Conservation (phyloP, 2,797 vertebrate species). For the Urosaurus nigricauda region DNA sequence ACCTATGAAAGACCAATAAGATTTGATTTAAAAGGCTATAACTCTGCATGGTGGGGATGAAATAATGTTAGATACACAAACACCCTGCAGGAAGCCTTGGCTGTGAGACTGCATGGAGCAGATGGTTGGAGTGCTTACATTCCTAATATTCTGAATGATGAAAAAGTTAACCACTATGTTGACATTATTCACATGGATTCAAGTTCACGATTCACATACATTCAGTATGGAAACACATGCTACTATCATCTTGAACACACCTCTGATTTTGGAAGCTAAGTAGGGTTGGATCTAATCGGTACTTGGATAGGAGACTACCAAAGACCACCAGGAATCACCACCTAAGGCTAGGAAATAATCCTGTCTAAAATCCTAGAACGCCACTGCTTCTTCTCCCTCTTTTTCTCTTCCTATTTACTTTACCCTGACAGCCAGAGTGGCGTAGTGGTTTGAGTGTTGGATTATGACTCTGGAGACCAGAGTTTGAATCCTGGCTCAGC, state of each 20-base stretch:
- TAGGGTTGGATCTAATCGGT: too few relatives aligned
- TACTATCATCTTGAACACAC: not conserved
- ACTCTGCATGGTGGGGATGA: not conserved
- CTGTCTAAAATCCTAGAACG: too few relatives aligned
- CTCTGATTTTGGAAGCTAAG: too few relatives aligned
- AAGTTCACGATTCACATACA: not conserved
- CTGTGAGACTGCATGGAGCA: constrained; percentile 50
- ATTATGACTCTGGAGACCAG: too few relatives aligned
- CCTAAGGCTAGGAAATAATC: too few relatives aligned
- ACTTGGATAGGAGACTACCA: too few relatives aligned
- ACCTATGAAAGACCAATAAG: not conserved
- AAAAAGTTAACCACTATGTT: constrained; percentile 36
- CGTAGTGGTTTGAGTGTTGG: too few relatives aligned
- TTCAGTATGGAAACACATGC: not conserved
- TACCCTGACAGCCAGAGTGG: too few relatives aligned
- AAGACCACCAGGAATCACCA: too few relatives aligned
- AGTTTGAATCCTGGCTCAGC: too few relatives aligned
- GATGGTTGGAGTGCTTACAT: constrained; percentile 18
- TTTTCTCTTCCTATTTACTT: too few relatives aligned
- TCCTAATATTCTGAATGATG: constrained; percentile 53
- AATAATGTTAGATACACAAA: not conserved
- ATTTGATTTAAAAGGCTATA: constrained; percentile 35
- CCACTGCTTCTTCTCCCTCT: too few relatives aligned
- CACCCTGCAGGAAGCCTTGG: constrained; percentile 39
- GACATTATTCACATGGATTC: not conserved